phyloP scores from a whole-genome alignment of 1,140 invertebrate genomes.

The Drosophila novamexicana region DNA sequence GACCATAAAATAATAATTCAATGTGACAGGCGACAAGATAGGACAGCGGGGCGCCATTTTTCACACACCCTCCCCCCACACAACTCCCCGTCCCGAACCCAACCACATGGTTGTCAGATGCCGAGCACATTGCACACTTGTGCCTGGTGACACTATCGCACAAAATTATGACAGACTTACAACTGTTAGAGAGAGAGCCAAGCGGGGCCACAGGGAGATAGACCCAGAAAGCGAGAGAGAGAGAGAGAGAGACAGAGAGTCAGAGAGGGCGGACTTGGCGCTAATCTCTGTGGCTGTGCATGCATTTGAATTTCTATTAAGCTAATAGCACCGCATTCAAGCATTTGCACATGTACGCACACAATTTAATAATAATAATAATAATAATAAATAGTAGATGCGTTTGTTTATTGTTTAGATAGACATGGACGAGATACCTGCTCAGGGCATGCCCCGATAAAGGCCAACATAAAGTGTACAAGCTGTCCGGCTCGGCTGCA shows the following conservation, averaged over 20 bases:
- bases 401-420: slow-evolving; percentile 64
- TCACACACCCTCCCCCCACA: slow-evolving; percentile 51
- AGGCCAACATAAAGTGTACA: slow-evolving; percentile 73
- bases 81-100: neutral
- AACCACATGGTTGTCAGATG: slow-evolving; percentile 24
- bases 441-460: slow-evolving; percentile 41
- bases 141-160: slow-evolving; percentile 63
- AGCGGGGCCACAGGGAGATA: neutral
- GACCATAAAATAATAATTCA: slow-evolving; percentile 81
- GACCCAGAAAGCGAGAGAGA: neutral
- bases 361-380: slow-evolving; percentile 48
- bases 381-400: slow-evolving; percentile 53
- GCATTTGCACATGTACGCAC: slow-evolving; percentile 53
- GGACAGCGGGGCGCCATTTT: slow-evolving; percentile 71
- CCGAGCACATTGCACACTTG: slow-evolving; percentile 59
- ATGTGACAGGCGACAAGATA: slow-evolving; percentile 79
- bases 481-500: slow-evolving; percentile 37
- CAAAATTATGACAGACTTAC: slow-evolving; percentile 72
- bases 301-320: slow-evolving; percentile 79
- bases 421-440: slow-evolving; percentile 26
- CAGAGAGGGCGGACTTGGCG: neutral
- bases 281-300: slow-evolving; percentile 63
- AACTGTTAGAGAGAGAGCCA: slow-evolving; percentile 43
- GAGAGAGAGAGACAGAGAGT: neutral
- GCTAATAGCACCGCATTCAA: slow-evolving; percentile 65